Evolutionary conservation across 2,888 invertebrate genomes (phyloP), one percentile per base, ranked within the genome.

Genomic region (Crioceris asparagi): DNA sequence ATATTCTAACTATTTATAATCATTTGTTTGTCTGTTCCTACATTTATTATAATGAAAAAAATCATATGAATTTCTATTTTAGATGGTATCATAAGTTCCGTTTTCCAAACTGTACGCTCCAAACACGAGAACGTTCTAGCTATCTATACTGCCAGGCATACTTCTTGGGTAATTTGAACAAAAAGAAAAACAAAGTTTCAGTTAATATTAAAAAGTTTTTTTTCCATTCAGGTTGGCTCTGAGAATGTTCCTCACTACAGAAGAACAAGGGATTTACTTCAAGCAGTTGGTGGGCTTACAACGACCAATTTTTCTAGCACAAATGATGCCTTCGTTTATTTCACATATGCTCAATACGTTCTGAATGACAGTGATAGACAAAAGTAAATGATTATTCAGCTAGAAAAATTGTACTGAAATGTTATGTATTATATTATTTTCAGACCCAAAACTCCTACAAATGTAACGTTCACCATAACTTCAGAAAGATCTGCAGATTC

Each of bases 91-190:
- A 77, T 82, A 57, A 59, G 66, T 27, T 63, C 71, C 3, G 65
- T 72, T 48, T 68, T 70, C 47, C 59, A 64, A 1, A 61, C 72
- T 33, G 55, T 79, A 11, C 50, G 67, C 15, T 57, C 68, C 29
- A 44, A 56, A 14, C 47, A 71, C 40, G 55, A 58, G 3, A 64
- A 70, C 29, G 66, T 77, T 1, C 52, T 77, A 6, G 74, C 68
- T 1, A 41, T 78, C 0, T 77, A 75, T 50, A 77, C 78, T 1
- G 75, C 70, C 0, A 59, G 63, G 18, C 66, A 68, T 45, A 70
- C 74, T 1, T 77, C 78, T 12, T 68, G 68, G 68, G 64, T 67
- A 57, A 45, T 49, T 47, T 17, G 3, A 33, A 17, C 8, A 25
- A 2, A 15, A 16, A 21, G 14, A 16, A 33, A 14, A 27, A 11